A percentile compares a stretch with the other conserved stretches of the same genome.
Evolutionary conservation across 2,113 vertebrate genomes (phyloP).

Genomic region (Upupa epops): DNA sequence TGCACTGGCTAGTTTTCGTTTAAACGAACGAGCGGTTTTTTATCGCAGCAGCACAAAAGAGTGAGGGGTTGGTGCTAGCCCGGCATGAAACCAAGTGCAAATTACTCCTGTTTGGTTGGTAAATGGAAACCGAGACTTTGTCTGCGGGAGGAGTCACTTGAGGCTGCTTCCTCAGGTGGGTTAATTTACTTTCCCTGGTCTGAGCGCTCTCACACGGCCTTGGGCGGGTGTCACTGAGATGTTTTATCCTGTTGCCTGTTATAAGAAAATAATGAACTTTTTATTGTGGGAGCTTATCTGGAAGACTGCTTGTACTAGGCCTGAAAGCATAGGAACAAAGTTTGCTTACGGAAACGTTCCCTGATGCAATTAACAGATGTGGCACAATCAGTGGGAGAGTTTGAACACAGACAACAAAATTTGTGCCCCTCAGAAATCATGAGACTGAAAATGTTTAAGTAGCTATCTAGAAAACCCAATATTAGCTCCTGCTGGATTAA

Average conservation of each 20-base stretch:
- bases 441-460: not conserved
- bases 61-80: not conserved
- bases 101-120: not conserved
- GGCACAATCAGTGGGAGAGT: not conserved
- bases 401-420: not conserved
- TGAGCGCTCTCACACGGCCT: not conserved
- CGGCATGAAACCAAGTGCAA: not conserved
- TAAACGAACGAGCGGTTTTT: not conserved
- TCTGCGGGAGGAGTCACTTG: not conserved
- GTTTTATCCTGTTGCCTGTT: not conserved
- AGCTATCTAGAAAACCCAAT: not conserved
- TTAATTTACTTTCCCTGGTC: not conserved
- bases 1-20: not conserved
- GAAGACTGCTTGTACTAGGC: not conserved
- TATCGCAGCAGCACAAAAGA: not conserved
- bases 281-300: too few species aligned
- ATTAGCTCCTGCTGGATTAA: not conserved
- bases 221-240: not conserved
- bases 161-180: not conserved
- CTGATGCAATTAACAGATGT: not conserved
- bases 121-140: not conserved
- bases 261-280: too few species aligned
- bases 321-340: not conserved
- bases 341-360: not conserved
- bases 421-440: accelerated